Evolutionary conservation across 2,888 invertebrate species (phyloP).

Genomic region (Tryphoninae sp.): DNA sequence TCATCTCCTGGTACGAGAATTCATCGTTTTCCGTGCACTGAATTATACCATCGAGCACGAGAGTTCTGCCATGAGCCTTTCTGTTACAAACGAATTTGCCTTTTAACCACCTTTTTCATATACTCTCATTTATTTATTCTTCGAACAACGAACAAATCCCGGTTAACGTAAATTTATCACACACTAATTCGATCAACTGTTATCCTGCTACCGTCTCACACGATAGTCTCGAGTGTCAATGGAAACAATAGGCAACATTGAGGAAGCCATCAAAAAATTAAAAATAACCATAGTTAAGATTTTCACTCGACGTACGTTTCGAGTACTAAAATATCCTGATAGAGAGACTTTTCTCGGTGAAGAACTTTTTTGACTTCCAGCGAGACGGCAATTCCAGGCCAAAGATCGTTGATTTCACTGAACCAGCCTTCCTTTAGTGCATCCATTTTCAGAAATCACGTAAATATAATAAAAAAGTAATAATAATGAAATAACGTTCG

Average conservation of each 20-base stretch:
- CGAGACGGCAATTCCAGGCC: slow-evolving; percentile 95
- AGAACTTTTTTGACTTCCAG: slow-evolving; percentile 91
- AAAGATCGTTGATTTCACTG: slow-evolving; percentile 93
- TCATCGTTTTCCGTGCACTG: slow-evolving; percentile 98
- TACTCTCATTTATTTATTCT: too few relatives aligned
- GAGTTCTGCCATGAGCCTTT: slow-evolving; percentile 90
- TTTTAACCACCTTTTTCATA: neutral
- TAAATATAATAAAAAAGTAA: slow-evolving; percentile 2
- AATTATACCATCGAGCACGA: slow-evolving; percentile 97
- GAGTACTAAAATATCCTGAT: slow-evolving; percentile 92
- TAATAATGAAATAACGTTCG: neutral
- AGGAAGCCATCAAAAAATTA: too few relatives aligned
- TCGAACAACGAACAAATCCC: too few relatives aligned
- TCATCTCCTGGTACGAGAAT: slow-evolving; percentile 99
- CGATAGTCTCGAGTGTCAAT: too few relatives aligned
- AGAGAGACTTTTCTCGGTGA: slow-evolving; percentile 90
- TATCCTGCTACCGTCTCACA: too few relatives aligned
- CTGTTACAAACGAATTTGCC: slow-evolving; percentile 78
- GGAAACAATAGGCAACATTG: too few relatives aligned
- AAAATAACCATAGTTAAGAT: too few relatives aligned
- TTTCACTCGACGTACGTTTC: slow-evolving; percentile 85
- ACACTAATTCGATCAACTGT: too few relatives aligned
- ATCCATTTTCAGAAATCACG: slow-evolving; percentile 84
- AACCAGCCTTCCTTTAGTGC: slow-evolving; percentile 93
- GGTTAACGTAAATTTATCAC: too few relatives aligned